Evolutionary conservation across 1,140 invertebrate genomes (phyloP).

Genomic region (Aphelinus atriplicis): DNA sequence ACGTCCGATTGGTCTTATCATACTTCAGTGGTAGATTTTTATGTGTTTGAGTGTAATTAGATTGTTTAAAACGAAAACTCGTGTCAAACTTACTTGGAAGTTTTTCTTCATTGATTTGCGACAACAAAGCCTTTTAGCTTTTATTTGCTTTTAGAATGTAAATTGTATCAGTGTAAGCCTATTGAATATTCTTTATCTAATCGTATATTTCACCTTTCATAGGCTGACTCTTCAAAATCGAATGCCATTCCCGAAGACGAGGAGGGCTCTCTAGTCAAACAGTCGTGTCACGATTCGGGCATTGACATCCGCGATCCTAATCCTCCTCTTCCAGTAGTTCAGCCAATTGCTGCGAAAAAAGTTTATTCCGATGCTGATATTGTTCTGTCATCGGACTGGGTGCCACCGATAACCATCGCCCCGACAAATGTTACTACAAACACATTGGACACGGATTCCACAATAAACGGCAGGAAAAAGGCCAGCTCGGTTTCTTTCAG

Average conservation of each 20-base stretch:
- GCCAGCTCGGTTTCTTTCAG: constrained; percentile 80
- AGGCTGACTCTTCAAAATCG: constrained; percentile 57
- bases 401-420: constrained; percentile 80
- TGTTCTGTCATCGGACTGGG: constrained; percentile 83
- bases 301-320: constrained; percentile 84
- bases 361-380: constrained; percentile 86
- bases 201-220: neutral
- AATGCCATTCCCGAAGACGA: constrained; percentile 62
- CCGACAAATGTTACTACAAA: constrained; percentile 70
- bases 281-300: constrained; percentile 87
- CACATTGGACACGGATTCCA: constrained; percentile 62
- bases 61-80: too few relatives aligned
- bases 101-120: too few relatives aligned
- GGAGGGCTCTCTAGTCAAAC: constrained; percentile 72
- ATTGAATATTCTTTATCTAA: constrained; percentile 14
- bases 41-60: too few relatives aligned
- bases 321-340: constrained; percentile 64
- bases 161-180: neutral
- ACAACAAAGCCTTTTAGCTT: too few relatives aligned
- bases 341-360: constrained; percentile 67
- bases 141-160: too few relatives aligned
- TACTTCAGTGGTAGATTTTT: too few relatives aligned
- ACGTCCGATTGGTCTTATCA: too few relatives aligned
- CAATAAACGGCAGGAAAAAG: constrained; percentile 72
- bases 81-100: too few relatives aligned